Evolutionary conservation across 2,797 vertebrate genomes (phyloP).

Genomic region (Dendrocincla fuliginosa): DNA sequence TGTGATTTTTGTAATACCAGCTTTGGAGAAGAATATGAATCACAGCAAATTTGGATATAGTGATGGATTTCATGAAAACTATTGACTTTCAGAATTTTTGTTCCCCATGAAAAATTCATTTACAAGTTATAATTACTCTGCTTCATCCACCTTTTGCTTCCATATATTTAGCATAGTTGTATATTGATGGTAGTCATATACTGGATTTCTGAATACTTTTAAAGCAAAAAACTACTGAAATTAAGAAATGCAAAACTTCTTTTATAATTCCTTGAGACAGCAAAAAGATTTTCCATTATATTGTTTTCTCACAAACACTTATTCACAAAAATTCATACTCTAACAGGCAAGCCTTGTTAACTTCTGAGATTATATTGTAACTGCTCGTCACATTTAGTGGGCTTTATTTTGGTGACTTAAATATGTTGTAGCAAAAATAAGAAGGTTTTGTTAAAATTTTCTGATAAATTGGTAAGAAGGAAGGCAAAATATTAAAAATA

Average conservation of each 20-base stretch:
- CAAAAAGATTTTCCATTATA: not conserved
- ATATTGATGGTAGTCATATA: not conserved
- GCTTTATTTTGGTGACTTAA: not conserved
- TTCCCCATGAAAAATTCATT: slow-evolving; percentile 8
- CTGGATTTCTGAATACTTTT: not conserved
- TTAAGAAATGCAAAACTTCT: not conserved
- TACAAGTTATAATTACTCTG: not conserved
- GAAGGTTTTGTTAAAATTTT: not conserved
- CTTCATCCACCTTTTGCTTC: not conserved
- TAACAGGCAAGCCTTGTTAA: not conserved
- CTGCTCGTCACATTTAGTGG: not conserved
- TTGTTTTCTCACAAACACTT: not conserved
- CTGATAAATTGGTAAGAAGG: not conserved
- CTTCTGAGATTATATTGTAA: not conserved
- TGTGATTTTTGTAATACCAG: not conserved
- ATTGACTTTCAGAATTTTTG: not conserved
- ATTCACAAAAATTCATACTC: not conserved
- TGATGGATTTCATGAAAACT: not conserved
- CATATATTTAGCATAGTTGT: not conserved
- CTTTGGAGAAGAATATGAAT: not conserved
- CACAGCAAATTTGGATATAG: not conserved
- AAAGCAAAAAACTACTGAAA: not conserved
- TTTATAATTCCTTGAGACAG: not conserved
- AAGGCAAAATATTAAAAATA: not conserved
- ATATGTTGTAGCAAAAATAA: not conserved